phyloP scores from a whole-genome alignment of 2,888 invertebrate genomes.

The Tenthredo notha region DNA sequence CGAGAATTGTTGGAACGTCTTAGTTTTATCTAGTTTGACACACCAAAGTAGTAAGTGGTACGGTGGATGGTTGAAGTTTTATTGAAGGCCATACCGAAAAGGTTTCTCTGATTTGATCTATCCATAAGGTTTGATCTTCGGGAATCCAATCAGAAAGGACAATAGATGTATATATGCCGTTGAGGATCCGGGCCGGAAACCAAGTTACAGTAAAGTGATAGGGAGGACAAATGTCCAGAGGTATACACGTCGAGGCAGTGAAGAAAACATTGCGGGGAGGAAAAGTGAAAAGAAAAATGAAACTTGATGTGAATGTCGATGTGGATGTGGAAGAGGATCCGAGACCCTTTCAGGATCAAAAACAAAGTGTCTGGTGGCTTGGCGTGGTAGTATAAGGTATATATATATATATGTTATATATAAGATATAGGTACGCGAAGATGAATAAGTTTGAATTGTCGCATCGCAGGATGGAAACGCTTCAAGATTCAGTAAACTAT shows the following conservation, averaged over 20 bases:
- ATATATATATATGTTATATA: not conserved
- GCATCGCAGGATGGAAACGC: not conserved
- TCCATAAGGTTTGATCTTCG: slow-evolving; percentile 18
- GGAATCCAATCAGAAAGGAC: slow-evolving; percentile 13
- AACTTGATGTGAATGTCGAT: not conserved
- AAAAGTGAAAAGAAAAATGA: slow-evolving; percentile 12
- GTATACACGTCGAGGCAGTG: not conserved
- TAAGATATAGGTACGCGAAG: slow-evolving; percentile 7
- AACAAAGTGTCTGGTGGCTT: slow-evolving; percentile 13
- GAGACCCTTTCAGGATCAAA: slow-evolving; percentile 21
- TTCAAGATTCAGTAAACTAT: slow-evolving; percentile 9
- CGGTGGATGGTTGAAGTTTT: not conserved
- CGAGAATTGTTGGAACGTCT: not conserved
- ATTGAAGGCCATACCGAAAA: slow-evolving; percentile 7
- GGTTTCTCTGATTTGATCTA: slow-evolving; percentile 12
- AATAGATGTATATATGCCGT: slow-evolving; percentile 20
- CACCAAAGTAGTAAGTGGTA: not conserved
- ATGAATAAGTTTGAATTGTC: slow-evolving; percentile 15
- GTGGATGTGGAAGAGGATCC: not conserved
- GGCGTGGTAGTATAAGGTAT: not conserved
- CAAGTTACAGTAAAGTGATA: slow-evolving; percentile 17
- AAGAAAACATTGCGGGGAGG: not conserved
- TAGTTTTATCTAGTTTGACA: not conserved
- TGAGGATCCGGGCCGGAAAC: slow-evolving; percentile 16
- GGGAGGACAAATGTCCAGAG: not conserved